Evolutionary conservation across 2,888 invertebrate species (phyloP).

Genomic region (Drosophila putrida): DNA sequence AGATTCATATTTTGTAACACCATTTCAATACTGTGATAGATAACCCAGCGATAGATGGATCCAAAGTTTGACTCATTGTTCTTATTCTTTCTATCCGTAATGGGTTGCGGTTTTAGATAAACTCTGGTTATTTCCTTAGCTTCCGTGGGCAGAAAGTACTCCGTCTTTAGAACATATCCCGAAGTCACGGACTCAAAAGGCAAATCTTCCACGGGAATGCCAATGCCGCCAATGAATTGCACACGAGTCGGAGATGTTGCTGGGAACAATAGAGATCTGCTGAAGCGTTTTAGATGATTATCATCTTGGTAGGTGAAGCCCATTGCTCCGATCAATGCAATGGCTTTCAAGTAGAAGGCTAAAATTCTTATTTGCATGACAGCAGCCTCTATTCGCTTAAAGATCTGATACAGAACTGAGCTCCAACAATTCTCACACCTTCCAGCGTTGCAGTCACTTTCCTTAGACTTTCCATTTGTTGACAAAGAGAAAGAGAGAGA

Average conservation of each 20-base stretch:
- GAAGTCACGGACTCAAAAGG: slow-evolving; percentile 82
- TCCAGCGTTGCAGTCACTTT: slow-evolving; percentile 52
- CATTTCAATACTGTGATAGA: slow-evolving; percentile 81
- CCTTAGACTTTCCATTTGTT: slow-evolving; percentile 43
- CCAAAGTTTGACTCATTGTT: slow-evolving; percentile 42
- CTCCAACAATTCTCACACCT: slow-evolving; percentile 44
- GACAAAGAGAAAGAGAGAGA: slow-evolving; percentile 4
- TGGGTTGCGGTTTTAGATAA: slow-evolving; percentile 77
- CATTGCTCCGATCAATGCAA: slow-evolving; percentile 8
- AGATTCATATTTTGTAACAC: slow-evolving; percentile 87
- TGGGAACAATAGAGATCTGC: slow-evolving; percentile 78
- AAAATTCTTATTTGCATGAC: slow-evolving; percentile 25
- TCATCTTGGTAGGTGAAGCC: slow-evolving; percentile 2
- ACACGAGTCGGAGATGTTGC: slow-evolving; percentile 83
- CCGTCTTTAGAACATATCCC: slow-evolving; percentile 83
- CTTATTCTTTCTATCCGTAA: slow-evolving; percentile 53
- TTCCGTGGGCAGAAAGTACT: slow-evolving; percentile 81
- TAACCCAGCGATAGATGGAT: slow-evolving; percentile 78
- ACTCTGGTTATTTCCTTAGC: slow-evolving; percentile 75
- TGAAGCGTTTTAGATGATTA: slow-evolving; percentile 48
- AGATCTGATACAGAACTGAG: slow-evolving; percentile 53
- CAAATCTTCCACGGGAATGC: slow-evolving; percentile 83
- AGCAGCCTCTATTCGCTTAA: slow-evolving; percentile 18
- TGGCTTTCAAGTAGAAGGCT: neutral
- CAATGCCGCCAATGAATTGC: slow-evolving; percentile 84